These are phyloP conservation scores for Habroteleia sp. DNA, from an alignment of 2,888 invertebrate species.

Conservation along the genomic window DNA sequence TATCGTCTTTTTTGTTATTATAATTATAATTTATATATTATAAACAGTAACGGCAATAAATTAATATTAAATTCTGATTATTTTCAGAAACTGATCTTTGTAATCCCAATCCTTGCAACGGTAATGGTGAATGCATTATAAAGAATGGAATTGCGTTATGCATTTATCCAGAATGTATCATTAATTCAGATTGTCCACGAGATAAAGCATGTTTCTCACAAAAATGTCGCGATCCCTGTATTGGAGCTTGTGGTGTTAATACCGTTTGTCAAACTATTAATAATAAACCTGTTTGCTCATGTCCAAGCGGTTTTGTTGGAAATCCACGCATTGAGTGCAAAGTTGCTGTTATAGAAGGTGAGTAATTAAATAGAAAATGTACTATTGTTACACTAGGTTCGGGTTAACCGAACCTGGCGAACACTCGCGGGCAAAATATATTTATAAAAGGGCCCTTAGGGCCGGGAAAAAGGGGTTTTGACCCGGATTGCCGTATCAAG, in stretches of 20 bases:
- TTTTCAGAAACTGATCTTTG: constrained; percentile 85
- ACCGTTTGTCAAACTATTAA: constrained; percentile 90
- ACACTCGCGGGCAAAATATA: no score
- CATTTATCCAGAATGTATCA: constrained; percentile 91
- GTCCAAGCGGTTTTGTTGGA: constrained; percentile 89
- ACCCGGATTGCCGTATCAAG: no score
- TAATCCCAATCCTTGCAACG: constrained; percentile 91
- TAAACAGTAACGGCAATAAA: no score
- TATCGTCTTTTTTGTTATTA: no score
- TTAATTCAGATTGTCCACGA: constrained; percentile 93
- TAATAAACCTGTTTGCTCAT: constrained; percentile 91
- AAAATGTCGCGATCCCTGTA: constrained; percentile 92
- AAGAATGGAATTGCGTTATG: constrained; percentile 88
- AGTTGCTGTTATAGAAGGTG: constrained; percentile 71
- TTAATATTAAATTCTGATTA: no score
- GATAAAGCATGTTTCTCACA: constrained; percentile 91
- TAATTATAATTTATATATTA: no score
- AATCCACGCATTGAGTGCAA: constrained; percentile 89
- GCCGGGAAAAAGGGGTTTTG: no score
- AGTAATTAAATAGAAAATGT: no score
- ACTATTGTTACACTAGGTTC: no score
- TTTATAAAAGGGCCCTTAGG: no score
- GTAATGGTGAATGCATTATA: constrained; percentile 90
- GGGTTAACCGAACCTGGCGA: no score
- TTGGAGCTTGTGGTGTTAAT: constrained; percentile 91